Evolutionary conservation across 2,797 vertebrate genomes (phyloP), one percentile per base, ranked within the genome.

Genomic region (Discoglossus pictus): DNA sequence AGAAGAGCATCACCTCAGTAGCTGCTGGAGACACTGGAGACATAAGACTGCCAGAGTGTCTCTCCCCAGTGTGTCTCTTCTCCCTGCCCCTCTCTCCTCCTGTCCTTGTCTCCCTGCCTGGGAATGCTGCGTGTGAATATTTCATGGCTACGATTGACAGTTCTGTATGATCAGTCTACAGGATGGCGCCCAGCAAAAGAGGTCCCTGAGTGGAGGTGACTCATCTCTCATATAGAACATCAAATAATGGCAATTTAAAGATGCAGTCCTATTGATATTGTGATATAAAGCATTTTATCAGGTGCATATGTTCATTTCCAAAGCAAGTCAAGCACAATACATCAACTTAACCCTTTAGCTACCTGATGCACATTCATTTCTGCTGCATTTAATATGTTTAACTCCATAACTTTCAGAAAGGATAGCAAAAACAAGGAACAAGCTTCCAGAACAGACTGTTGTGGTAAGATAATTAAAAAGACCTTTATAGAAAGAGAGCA

Each of bases 111-210:
- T 64, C 27, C 4, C 17, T 58, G 53, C n/a, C 46, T 71, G 52
- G 44, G 68, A 71, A 71, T 58, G 40, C 43, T 58, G 60, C 51
- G 68, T 70, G 84, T 90, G 83, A 90, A 91, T 91, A 91, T 91
- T 91, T 91, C 82, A 91, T 91, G 85, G 48, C 47, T 59, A 73
- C 86, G 88, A 91, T 53, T 86, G 88, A 86, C 89, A 85, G 81
- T 67, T 83, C 78, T 80, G 66, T 76, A 90, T 77, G 82, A 84
- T 82, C 82, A 81, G 82, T 82, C 83, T 81, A 78, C 80, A 78
- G 78, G 67, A 85, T 89, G 90, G 88, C 88, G 90, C 90, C 88
- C 80, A 58, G 51, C 18, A 40, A 27, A 42, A 64, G 61, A 44
- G 60, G 43, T 58, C 60, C 61, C 60, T 43, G 44, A 58, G 68